Evolutionary conservation across 2,888 invertebrate genomes (phyloP).

Genomic region (Lordiphosa andalusiaca): DNA sequence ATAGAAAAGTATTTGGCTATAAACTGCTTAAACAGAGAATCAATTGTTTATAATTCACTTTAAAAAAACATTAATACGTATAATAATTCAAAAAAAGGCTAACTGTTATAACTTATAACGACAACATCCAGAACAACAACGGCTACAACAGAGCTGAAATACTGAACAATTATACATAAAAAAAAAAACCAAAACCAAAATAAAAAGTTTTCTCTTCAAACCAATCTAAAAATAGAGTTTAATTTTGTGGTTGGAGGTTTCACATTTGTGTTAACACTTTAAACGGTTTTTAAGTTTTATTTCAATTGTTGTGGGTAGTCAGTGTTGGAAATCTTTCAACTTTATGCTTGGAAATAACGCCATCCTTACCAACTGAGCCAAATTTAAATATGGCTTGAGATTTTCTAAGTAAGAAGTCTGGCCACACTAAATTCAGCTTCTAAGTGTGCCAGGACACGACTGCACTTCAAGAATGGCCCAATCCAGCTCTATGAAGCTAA

Average conservation of each 20-base stretch:
- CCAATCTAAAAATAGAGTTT: constrained; percentile 25
- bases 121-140: constrained; percentile 37
- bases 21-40: constrained; percentile 14
- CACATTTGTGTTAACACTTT: too few relatives aligned
- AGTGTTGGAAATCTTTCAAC: too few relatives aligned
- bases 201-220: constrained; percentile 69
- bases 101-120: constrained; percentile 31
- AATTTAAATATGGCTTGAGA: too few relatives aligned
- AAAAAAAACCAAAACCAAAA: constrained; percentile 32
- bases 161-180: constrained; percentile 62
- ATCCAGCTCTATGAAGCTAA: constrained; percentile 78
- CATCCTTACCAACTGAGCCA: too few relatives aligned
- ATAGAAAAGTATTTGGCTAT: constrained; percentile 10
- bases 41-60: constrained; percentile 38
- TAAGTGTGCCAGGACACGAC: too few relatives aligned
- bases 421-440: too few relatives aligned
- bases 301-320: too few relatives aligned
- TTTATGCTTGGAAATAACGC: too few relatives aligned
- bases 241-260: too few relatives aligned
- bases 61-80: constrained; percentile 34
- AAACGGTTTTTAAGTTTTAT: too few relatives aligned
- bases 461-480: constrained; percentile 68
- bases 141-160: constrained; percentile 67
- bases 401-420: too few relatives aligned
- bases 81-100: too few relatives aligned